These are phyloP conservation scores for Parnassius glacialis DNA, from an alignment of 2,888 invertebrate genomes.

Conservation along the genomic window DNA sequence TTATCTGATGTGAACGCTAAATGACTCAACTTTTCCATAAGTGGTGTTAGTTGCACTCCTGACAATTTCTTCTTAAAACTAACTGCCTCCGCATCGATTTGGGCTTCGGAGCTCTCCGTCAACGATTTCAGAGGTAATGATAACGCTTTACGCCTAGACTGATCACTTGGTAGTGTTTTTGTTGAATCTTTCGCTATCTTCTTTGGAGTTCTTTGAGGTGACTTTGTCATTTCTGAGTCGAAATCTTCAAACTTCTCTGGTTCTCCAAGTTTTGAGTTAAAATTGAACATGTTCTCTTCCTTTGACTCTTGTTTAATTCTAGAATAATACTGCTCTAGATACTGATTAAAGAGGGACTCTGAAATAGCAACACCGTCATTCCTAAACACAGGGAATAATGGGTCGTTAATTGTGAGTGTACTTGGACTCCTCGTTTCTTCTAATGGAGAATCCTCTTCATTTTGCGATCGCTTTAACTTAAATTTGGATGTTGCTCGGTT, in stretches of 20 bases:
- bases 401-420: conserved; percentile 88
- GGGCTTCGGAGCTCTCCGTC: conserved; percentile 64
- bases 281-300: conserved; percentile 68
- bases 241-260: conserved; percentile 74
- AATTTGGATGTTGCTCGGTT: conserved; percentile 81
- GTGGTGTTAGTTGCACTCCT: conserved; percentile 88
- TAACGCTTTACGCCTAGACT: conserved; percentile 79
- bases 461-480: conserved; percentile 58
- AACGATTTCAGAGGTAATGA: conserved; percentile 87
- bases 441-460: conserved; percentile 54
- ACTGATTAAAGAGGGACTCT: conserved; percentile 85
- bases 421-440: conserved; percentile 68
- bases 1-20: conserved; percentile 83
- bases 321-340: conserved; percentile 84
- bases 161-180: conserved; percentile 55
- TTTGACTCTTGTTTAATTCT: conserved; percentile 73
- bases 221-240: conserved; percentile 66
- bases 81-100: conserved; percentile 57
- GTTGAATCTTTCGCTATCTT: conserved; percentile 60
- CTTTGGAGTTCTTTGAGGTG: conserved; percentile 70
- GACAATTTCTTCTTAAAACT: conserved; percentile 79
- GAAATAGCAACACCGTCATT: conserved; percentile 88
- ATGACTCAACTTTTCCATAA: conserved; percentile 90
- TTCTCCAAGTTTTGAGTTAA: conserved; percentile 61
- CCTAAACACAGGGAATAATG: conserved; percentile 88